Conservation (phyloP, 2,113 vertebrate species). For the Tachycineta bicolor region DNA sequence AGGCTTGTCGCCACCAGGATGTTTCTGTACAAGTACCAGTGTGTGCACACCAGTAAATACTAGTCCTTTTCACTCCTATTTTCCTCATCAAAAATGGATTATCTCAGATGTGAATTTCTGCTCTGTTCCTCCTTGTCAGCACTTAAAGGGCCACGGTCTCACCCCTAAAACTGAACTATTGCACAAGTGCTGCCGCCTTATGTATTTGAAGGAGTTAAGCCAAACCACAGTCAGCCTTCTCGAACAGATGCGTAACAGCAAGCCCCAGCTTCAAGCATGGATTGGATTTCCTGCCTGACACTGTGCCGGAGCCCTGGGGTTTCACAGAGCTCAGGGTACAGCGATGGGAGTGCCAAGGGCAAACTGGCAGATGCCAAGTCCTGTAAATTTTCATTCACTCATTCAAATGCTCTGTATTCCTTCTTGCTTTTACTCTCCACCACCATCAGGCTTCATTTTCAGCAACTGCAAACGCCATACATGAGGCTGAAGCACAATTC, state of each 20-base stretch:
- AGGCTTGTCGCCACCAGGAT: slow-evolving; percentile 75
- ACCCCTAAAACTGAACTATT: neutral
- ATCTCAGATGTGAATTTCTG: slow-evolving; percentile 54
- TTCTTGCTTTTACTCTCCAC: neutral
- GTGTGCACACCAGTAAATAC: slow-evolving; percentile 62
- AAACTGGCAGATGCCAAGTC: neutral
- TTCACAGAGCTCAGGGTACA: neutral
- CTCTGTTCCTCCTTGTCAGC: slow-evolving; percentile 1
- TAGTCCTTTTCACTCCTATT: slow-evolving; percentile 62
- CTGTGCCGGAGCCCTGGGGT: neutral
- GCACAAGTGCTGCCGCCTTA: neutral
- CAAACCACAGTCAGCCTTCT: neutral
- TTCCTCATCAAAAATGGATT: slow-evolving; percentile 48
- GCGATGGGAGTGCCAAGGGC: neutral
- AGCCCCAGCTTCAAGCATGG: neutral
- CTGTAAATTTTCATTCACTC: neutral
- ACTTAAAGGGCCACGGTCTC: slow-evolving; percentile 12
- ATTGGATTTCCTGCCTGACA: neutral
- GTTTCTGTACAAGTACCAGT: slow-evolving; percentile 68
- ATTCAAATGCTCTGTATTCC: neutral
- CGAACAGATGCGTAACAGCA: neutral
- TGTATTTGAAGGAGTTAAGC: neutral
- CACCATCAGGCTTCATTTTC: neutral
- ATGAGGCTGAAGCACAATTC: neutral
- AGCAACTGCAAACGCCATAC: neutral